Evolutionary conservation across 2,797 vertebrate genomes (phyloP), one percentile per base, ranked within the genome.

Genomic region (Vireo griseus): DNA sequence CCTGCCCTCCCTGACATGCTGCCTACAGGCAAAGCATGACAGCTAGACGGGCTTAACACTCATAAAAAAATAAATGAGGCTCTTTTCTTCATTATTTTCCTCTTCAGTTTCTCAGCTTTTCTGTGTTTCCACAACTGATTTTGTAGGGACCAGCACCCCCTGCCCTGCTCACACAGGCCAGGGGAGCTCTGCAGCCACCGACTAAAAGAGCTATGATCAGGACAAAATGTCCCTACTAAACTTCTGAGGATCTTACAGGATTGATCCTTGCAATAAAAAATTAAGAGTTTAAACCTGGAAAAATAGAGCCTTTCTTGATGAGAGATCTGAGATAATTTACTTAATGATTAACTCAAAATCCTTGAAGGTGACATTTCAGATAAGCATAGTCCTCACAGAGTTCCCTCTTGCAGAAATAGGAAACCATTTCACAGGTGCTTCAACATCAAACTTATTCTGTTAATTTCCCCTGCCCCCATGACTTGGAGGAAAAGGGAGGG

Each of bases 341-440:
- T 75, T 42, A 77, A 76, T 65, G 22, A 31, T 84, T 67, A 66
- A 63, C n/a, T 86, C 45, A 31, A 76, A 88, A 92, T 31, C 52
- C 47, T 74, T 69, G 12, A 68, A 24, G 90, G 48, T 84, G 50
- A 86, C 51, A 47, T 92, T 89, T 89, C 19, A 50, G 63, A 45
- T 16, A 54, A 44, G 54, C 31, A n/a, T 2, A 12, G 26, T 66
- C 40, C 44, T 78, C 62, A 2, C 6, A 17, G 47, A 78, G 7
- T 4, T 66, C 4, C 9, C 18, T 33, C 39, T 26, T n/a, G 28
- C 54, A 54, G 51, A 26, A 85, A 10, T 6, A 80, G 12, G 28
- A 61, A 65, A 44, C 5, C 0, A 0, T 47, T 77, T 78, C 65
- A 37, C 6, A 8, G 28, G 12, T 1, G 0, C 80, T 76, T 67